Conservation (phyloP, 92 coral and sea anemone species). For the Zoanthus gigantus region DNA sequence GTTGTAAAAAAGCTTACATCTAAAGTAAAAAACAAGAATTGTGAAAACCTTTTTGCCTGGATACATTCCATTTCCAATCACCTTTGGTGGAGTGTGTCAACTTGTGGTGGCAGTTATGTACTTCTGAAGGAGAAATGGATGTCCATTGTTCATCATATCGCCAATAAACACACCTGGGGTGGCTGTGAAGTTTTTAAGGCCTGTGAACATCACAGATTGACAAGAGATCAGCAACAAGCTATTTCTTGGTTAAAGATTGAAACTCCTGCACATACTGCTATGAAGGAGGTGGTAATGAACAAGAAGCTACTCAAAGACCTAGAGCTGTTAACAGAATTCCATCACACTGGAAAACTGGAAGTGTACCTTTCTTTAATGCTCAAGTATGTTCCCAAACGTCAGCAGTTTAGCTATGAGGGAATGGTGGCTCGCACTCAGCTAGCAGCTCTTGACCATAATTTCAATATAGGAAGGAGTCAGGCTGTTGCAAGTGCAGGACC, state of each 20-base stretch:
- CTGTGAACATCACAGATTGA: too few relatives aligned
- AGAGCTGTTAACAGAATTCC: conserved; percentile 50
- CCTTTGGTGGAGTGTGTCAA: conserved; percentile 74
- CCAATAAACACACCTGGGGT: conserved; percentile 56
- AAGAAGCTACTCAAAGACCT: neutral
- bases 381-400: conserved; percentile 62
- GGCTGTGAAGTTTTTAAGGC: too few relatives aligned
- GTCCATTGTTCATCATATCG: conserved; percentile 53
- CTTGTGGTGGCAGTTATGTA: conserved; percentile 59
- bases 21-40: conserved; percentile 56
- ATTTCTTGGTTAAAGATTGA: too few relatives aligned
- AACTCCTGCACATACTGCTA: neutral
- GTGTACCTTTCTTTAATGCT: conserved; percentile 54
- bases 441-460: conserved; percentile 69
- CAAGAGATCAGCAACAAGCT: too few relatives aligned
- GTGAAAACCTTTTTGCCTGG: conserved; percentile 52
- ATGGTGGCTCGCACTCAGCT: conserved; percentile 66
- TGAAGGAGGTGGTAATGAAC: neutral
- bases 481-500: conserved; percentile 38
- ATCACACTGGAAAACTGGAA: neutral
- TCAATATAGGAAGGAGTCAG: conserved; percentile 51
- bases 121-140: conserved; percentile 60
- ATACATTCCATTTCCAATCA: too few relatives aligned
- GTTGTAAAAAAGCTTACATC: conserved; percentile 58
- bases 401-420: conserved; percentile 59